Base-by-base conservation (phyloP, 2,888 invertebrate species). In the Tachina lurida region DNA sequence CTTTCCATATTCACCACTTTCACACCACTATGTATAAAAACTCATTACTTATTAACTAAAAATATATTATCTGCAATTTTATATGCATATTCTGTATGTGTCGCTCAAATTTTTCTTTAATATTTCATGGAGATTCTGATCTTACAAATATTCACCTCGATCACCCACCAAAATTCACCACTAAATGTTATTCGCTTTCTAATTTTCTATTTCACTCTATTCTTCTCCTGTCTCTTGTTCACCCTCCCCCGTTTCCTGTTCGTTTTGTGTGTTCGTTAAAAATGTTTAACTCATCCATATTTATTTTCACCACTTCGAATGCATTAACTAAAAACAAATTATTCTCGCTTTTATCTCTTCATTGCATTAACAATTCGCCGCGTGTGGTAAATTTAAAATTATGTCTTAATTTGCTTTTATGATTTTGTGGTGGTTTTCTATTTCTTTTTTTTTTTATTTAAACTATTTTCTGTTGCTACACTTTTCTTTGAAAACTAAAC, bases 331-430 rank as follows among this genome's bases (percentile, higher is more conserved):
- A 77, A 77, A 67, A 54, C 41, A 68, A 68, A 76, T 45, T 54
- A 17, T 68, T 81, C 45, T 62, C 54, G 63, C 49, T 39, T 58
- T 58, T 74, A 49, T 67, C 65, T 78, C 78, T 84, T 77, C 68
- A 78, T 74, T 31, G 10, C 47, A 73, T 75, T 80, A 54, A 80
- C 22, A 54, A 62, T 60, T 84, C 52, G 68, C 56, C 31, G 13
- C 22, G 67, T 41, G 12, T 67, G 73, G 65, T 73, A 52, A 77
- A 77, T 12, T 70, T 70, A 10, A 15, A n/a, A 45, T 76, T 70
- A 65, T 54, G 1, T 78, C 79, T 47, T 82, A n/a, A 78, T 84
- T 84, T 77, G 80, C 74, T 39, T 22, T 74, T 86, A 49, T 75
- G 8, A 62, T 78, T 86, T 73, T 49, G 15, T 84, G 17, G 19